These are phyloP conservation scores for Agonum fuliginosum DNA, from an alignment of 2,888 invertebrate species.

Conservation along the genomic window DNA sequence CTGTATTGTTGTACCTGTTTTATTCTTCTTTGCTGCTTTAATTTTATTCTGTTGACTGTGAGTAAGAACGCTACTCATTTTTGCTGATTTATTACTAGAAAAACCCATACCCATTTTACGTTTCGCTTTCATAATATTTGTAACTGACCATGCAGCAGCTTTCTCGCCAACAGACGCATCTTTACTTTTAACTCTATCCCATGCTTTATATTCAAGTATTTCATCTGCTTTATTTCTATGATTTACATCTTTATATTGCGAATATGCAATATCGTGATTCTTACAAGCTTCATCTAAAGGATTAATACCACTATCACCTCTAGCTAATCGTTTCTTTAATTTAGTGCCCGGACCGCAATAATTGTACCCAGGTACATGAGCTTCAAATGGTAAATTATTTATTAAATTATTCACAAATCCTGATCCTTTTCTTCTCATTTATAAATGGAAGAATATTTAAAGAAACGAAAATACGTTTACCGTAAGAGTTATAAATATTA, in stretches of 20 bases:
- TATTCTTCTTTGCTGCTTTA: no score
- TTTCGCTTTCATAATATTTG: constrained; percentile 61
- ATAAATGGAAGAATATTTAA: constrained; percentile 14
- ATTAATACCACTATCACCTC: no score
- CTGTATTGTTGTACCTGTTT: no score
- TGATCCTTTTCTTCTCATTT: constrained; percentile 4
- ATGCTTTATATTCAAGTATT: constrained; percentile 46
- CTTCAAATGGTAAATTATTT: constrained; percentile 56
- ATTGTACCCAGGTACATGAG: constrained; percentile 60
- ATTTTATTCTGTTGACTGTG: no score
- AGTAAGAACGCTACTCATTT: no score
- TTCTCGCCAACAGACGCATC: constrained; percentile 58
- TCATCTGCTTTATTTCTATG: no score
- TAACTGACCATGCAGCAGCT: constrained; percentile 53
- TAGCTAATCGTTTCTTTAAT: no score
- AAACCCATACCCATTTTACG: no score
- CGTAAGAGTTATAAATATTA: constrained; percentile 14
- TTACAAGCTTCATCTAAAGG: constrained; percentile 6
- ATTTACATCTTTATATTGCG: no score
- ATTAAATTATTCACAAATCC: constrained; percentile 37
- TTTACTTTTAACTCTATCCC: constrained; percentile 56
- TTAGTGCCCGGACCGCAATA: constrained; percentile 60
- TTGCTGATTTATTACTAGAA: no score
- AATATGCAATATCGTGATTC: no score
- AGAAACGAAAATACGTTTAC: constrained; percentile 7